Conservation (phyloP, 2,888 invertebrate genomes). For the Tipula unca region DNA sequence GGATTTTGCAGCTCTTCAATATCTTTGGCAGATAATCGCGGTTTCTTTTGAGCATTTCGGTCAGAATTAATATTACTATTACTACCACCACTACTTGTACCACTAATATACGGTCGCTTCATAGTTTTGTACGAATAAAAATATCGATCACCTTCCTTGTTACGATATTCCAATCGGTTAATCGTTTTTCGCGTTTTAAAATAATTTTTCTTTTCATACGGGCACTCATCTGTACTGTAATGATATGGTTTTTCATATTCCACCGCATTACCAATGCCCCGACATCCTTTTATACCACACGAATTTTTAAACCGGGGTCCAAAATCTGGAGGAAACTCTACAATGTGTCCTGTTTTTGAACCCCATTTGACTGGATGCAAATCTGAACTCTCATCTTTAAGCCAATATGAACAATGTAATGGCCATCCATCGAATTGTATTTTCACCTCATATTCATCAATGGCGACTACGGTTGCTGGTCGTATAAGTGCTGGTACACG, state of each 20-base stretch:
- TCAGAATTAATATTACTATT: neutral
- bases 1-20: neutral
- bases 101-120: neutral
- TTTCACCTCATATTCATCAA: constrained; percentile 64
- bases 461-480: constrained; percentile 71
- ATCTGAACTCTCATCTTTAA: constrained; percentile 84
- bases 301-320: neutral
- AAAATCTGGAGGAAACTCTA: constrained; percentile 66
- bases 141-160: neutral
- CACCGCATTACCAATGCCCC: constrained; percentile 79
- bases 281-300: constrained; percentile 56
- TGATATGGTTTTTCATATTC: constrained; percentile 69
- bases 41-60: neutral
- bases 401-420: constrained; percentile 72
- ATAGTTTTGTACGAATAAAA: neutral
- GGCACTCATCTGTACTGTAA: constrained; percentile 62
- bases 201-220: constrained; percentile 50
- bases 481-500: constrained; percentile 74
- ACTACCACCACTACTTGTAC: neutral
- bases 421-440: constrained; percentile 89
- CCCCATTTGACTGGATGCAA: constrained; percentile 92
- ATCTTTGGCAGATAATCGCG: neutral
- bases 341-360: constrained; percentile 74
- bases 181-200: constrained; percentile 25
- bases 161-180: constrained; percentile 9